Evolutionary conservation across 2,888 invertebrate genomes (phyloP), one percentile per base, ranked within the genome.

Genomic region (Scaeva pyrastri): DNA sequence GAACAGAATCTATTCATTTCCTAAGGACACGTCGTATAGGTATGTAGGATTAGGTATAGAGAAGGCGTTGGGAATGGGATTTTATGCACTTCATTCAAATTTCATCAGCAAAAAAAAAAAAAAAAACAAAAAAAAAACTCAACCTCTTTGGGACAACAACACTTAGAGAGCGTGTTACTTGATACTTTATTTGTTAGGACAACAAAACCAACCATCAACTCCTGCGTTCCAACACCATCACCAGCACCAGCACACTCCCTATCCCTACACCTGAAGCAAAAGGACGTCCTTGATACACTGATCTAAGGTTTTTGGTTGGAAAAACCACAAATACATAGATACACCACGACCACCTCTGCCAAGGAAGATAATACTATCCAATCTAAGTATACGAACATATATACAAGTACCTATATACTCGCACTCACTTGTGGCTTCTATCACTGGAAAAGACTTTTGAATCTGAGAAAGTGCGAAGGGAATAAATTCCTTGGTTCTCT

Each of bases 121-220:
- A 31, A 31, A 31, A 5, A 31, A 0, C 5, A 31, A 31, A 31
- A 31, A 31, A 8, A 31, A 16, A 12, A 6, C 11, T 23, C 55
- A 45, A 55, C 66, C 19, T 64, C 48, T 23, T 56, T 19, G n/a
- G 73, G n/a, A 2, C 50, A 36, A 23, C 23, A 39, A 21, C 45
- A 21, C 50, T 71, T 76, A 62, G 39, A 71, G 71, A 77, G 72
- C 82, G 58, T 72, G 82, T 41, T 72, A 77, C 39, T 11, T 66
- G 64, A 77, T 82, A 82, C 56, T 58, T 77, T 77, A 82, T 76
- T 72, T 58, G 72, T 77, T 43, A 58, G 64, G 64, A 77, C 58
- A 76, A 71, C 76, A 81, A 60, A 68, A 68, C 74, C 66, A 31
- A 16, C 55, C 11, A 31, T 79, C 70, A 70, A 12, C 70, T 23